phyloP scores from a whole-genome alignment of 2,888 invertebrate genomes.

The Eumacrocentrus americanus region DNA sequence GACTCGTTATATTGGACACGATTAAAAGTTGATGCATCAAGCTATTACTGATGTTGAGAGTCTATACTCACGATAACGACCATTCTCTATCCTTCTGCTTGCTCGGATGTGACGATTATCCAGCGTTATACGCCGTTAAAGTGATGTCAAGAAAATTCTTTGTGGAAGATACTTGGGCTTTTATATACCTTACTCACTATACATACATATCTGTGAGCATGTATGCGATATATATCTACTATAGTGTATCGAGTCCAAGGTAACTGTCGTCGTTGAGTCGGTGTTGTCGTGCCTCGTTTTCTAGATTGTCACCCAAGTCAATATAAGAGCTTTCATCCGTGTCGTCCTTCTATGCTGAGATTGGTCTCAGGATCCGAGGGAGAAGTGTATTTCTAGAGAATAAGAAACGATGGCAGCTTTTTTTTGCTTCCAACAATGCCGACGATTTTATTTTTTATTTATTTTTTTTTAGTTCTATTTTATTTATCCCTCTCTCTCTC shows the following conservation, averaged over 20 bases:
- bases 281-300: background rate
- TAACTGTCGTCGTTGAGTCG: background rate
- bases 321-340: background rate
- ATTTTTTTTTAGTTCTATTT: background rate
- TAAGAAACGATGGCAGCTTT: background rate
- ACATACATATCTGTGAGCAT: background rate
- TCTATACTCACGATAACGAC: slow-evolving; percentile 10
- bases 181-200: background rate
- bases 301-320: background rate
- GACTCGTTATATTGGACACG: slow-evolving; percentile 26
- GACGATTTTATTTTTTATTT: background rate
- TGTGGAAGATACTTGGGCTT: slow-evolving; percentile 43
- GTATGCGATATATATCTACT: too few species aligned
- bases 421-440: background rate
- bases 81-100: slow-evolving; percentile 2
- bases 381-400: background rate
- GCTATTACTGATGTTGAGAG: background rate
- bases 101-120: background rate
- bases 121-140: slow-evolving; percentile 37
- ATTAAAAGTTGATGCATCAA: slow-evolving; percentile 21
- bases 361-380: background rate
- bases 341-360: background rate
- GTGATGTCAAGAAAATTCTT: slow-evolving; percentile 46
- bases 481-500: background rate
- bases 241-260: background rate